phyloP scores from a whole-genome alignment of 2,113 vertebrate genomes.

The Menura novaehollandiae region DNA sequence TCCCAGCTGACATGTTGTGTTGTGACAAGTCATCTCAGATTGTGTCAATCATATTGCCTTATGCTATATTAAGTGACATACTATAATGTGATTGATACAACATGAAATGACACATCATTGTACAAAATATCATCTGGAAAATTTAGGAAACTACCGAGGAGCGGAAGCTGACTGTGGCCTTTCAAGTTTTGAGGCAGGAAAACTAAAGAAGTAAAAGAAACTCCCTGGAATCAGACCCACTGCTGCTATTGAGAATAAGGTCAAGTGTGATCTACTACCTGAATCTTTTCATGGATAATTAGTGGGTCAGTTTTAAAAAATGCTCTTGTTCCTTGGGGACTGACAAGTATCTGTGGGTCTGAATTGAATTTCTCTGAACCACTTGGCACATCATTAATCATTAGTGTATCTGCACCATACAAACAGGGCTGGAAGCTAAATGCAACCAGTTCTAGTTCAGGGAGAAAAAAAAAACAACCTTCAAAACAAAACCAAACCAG shows the following conservation, averaged over 20 bases:
- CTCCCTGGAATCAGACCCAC: not conserved
- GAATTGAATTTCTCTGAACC: slow-evolving; percentile 20
- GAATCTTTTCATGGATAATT: slow-evolving; percentile 19
- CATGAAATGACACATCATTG: slow-evolving; percentile 66
- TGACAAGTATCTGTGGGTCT: slow-evolving; percentile 33
- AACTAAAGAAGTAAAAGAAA: not conserved
- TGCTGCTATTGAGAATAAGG: not conserved
- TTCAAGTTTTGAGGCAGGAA: not conserved
- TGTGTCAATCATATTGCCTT: slow-evolving; percentile 70
- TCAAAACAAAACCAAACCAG: not conserved
- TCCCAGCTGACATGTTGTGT: slow-evolving; percentile 60
- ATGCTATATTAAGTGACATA: slow-evolving; percentile 71
- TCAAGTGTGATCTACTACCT: not conserved
- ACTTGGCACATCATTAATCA: slow-evolving; percentile 46
- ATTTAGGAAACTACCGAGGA: slow-evolving; percentile 48
- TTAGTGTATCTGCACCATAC: slow-evolving; percentile 16
- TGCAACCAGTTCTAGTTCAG: not conserved
- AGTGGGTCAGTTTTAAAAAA: not conserved
- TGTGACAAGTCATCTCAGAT: slow-evolving; percentile 73
- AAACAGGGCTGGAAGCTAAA: slow-evolving; percentile 28
- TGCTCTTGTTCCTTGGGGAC: not conserved
- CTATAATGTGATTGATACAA: slow-evolving; percentile 73
- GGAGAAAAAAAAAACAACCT: not conserved
- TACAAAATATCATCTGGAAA: slow-evolving; percentile 73
- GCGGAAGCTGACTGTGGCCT: not conserved